Conservation (phyloP, 1,140 invertebrate genomes). For the Platorchestia sp. region DNA sequence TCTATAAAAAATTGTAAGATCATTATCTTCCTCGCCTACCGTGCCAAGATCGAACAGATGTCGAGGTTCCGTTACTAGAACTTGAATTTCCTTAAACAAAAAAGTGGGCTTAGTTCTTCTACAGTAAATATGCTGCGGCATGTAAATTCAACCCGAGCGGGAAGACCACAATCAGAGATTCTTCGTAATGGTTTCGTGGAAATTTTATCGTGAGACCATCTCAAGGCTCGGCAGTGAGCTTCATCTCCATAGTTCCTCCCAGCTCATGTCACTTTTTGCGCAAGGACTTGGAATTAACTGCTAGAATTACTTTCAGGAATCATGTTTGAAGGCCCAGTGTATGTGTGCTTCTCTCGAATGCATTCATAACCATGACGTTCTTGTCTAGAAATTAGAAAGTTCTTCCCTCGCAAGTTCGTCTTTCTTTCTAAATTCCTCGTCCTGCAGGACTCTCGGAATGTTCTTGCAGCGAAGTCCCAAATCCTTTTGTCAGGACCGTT, state of each 20-base stretch:
- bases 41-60: too few species aligned
- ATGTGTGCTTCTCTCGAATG: background rate
- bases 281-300: background rate
- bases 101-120: too few species aligned
- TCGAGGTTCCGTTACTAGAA: too few species aligned
- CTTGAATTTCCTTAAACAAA: too few species aligned
- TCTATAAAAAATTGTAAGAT: too few species aligned
- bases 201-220: background rate
- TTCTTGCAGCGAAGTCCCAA: background rate
- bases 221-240: background rate
- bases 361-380: background rate
- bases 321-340: background rate
- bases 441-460: background rate
- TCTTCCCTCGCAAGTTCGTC: background rate
- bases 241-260: background rate
- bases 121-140: background rate
- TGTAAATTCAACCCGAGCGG: background rate
- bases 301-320: background rate
- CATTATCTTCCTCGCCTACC: too few species aligned
- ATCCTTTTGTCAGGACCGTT: background rate
- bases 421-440: background rate
- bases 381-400: background rate
- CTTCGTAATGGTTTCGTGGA: background rate
- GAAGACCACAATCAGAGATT: background rate
- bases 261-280: background rate